phyloP scores from a whole-genome alignment of 1,140 invertebrate species.

The Trissolcus basalis region DNA sequence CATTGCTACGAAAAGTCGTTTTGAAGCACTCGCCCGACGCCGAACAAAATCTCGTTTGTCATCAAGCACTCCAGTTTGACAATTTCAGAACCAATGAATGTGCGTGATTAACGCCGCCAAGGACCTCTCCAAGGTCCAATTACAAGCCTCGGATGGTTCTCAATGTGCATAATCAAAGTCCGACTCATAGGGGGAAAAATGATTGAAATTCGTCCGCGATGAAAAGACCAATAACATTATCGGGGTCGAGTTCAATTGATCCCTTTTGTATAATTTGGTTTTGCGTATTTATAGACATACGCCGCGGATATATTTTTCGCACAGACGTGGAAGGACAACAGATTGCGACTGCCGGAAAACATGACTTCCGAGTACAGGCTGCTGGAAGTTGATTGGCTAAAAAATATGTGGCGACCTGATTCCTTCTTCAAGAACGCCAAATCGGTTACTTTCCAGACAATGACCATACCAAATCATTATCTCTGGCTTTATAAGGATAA shows the following conservation, averaged over 20 bases:
- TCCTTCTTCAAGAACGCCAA: constrained; percentile 94
- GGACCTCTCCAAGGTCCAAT: constrained; percentile 20
- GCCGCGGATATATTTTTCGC: constrained; percentile 94
- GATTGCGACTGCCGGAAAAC: constrained; percentile 90
- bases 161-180: too few species aligned
- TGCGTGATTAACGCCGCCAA: constrained; percentile 31
- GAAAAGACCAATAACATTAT: too few species aligned
- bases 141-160: not conserved
- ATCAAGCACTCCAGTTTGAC: constrained; percentile 11
- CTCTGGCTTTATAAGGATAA: constrained; percentile 93
- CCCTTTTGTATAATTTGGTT: constrained; percentile 5
- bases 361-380: constrained; percentile 94
- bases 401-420: constrained; percentile 93
- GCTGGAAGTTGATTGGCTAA: constrained; percentile 90
- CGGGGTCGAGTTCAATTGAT: too few species aligned
- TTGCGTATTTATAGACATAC: constrained; percentile 81
- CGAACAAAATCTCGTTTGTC: constrained; percentile 8
- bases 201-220: too few species aligned
- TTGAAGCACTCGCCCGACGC: constrained; percentile 15
- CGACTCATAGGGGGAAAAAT: too few species aligned
- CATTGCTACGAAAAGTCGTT: constrained; percentile 27
- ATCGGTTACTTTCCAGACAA: constrained; percentile 93
- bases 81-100: constrained; percentile 30
- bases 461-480: constrained; percentile 95
- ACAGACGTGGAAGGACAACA: constrained; percentile 93